Evolutionary conservation across 2,888 invertebrate species (phyloP).

Genomic region (Lepidochitona cinerea): DNA sequence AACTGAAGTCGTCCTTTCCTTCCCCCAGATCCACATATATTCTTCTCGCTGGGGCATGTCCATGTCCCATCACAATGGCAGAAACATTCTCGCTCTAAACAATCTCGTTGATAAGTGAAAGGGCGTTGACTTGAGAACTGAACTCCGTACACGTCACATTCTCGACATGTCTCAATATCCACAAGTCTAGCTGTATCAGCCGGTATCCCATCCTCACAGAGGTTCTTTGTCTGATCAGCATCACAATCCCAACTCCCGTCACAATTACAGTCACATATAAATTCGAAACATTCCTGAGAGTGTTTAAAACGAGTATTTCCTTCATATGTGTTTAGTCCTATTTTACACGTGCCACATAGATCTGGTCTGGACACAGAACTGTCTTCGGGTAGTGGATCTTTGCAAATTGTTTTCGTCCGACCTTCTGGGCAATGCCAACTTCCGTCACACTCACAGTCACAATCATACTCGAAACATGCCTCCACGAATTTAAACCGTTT

Average conservation of each 20-base stretch:
- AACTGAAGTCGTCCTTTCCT: too few species aligned
- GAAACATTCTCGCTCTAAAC: neutral
- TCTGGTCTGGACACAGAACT: neutral
- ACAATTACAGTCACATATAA: constrained; percentile 53
- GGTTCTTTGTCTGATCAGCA: constrained; percentile 30
- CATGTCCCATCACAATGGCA: neutral
- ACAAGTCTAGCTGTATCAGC: neutral
- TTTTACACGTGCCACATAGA: neutral
- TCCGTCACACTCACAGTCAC: neutral
- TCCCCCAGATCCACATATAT: neutral
- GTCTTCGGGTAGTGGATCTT: constrained; percentile 4
- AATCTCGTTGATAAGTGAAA: neutral
- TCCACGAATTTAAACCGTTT: neutral
- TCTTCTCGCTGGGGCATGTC: neutral
- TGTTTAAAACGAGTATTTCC: constrained; percentile 3
- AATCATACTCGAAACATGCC: constrained; percentile 1
- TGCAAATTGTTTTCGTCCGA: neutral
- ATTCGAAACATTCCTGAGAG: constrained; percentile 27
- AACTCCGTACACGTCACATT: neutral
- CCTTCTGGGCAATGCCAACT: neutral
- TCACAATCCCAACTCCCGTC: constrained; percentile 53
- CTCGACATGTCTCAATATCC: neutral
- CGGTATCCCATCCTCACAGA: constrained; percentile 25
- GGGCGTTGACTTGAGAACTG: neutral
- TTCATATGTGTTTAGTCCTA: neutral